These are phyloP conservation scores for Grantiella picta DNA, from an alignment of 2,113 vertebrate genomes.

Conservation along the genomic window DNA sequence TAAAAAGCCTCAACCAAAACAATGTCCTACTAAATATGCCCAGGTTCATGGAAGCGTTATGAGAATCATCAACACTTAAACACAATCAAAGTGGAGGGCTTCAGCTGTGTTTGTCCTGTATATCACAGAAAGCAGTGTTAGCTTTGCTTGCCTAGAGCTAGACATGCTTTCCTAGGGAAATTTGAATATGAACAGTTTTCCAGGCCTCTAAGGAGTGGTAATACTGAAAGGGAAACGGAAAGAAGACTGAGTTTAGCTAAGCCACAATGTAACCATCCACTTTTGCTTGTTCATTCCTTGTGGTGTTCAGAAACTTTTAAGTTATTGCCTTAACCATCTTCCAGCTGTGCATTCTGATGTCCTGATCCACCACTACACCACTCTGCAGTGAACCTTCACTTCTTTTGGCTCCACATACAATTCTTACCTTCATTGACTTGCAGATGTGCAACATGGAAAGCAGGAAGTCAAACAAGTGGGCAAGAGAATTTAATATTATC, in stretches of 20 bases:
- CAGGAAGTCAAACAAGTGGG: neutral
- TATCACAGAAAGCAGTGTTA: neutral
- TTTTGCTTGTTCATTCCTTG: neutral
- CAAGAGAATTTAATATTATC: neutral
- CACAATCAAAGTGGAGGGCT: neutral
- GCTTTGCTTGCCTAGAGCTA: neutral
- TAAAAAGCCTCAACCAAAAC: neutral
- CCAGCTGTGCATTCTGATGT: neutral
- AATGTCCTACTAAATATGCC: neutral
- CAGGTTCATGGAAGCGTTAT: neutral
- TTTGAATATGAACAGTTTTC: neutral
- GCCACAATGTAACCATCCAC: neutral
- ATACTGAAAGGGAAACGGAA: neutral
- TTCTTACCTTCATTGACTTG: neutral
- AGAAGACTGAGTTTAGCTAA: neutral
- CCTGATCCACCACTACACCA: neutral
- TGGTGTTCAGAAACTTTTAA: neutral
- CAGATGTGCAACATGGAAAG: neutral
- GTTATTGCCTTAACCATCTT: neutral
- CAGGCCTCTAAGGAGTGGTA: neutral
- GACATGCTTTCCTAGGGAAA: neutral
- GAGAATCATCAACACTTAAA: neutral
- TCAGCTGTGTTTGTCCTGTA: neutral
- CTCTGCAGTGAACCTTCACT: neutral
- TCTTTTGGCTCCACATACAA: neutral